Evolutionary conservation across 2,888 invertebrate genomes (phyloP), one percentile per base, ranked within the genome.

Genomic region (Oxytorus armatus): DNA sequence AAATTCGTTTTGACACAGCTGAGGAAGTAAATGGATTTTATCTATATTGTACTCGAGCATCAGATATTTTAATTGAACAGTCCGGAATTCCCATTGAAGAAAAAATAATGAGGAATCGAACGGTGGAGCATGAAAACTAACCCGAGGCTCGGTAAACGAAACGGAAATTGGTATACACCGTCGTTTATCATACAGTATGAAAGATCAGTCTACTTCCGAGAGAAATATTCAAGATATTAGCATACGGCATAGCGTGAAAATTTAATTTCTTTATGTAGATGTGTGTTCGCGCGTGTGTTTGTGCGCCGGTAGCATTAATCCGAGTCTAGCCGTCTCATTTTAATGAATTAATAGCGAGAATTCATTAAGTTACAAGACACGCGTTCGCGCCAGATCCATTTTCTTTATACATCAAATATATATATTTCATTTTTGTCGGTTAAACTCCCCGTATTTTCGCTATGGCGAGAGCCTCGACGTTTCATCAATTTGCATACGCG

Each of bases 401-500:
- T 69, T 55, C 55, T 25, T 42, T 53, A 68, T 42, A n/a, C 23
- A 42, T 25, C 23, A 25, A 25, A 11, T 39, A 16, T 10, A 39
- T 53, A 16, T 23, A 14, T 55, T 53, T 10, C 23, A 39, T 21
- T 39, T 8, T 65, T 25, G 21, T 51, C 23, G 59, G 21, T 11
- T 44, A 11, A 42, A 72, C 14, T 39, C 33, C 5, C 23, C n/a
- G 8, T 59, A 10, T 61, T 55, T 44, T 65, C n/a, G 57, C 49
- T 57, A 29, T 29, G n/a, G 16, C 39, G 68, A 21, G 61, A 51
- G 69, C 65, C 39, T 63, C 29, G 33, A 65, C 74, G 63, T 79
- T 79, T 75, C 79, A 74, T 75, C 75, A 75, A 79, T 79, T 69
- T 79, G 74, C 79, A 79, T 79, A 79, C 75, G 16, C 47, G 53